Evolutionary conservation across 2,113 vertebrate genomes (phyloP).

Genomic region (Hypocryptadius cinnamomeus): DNA sequence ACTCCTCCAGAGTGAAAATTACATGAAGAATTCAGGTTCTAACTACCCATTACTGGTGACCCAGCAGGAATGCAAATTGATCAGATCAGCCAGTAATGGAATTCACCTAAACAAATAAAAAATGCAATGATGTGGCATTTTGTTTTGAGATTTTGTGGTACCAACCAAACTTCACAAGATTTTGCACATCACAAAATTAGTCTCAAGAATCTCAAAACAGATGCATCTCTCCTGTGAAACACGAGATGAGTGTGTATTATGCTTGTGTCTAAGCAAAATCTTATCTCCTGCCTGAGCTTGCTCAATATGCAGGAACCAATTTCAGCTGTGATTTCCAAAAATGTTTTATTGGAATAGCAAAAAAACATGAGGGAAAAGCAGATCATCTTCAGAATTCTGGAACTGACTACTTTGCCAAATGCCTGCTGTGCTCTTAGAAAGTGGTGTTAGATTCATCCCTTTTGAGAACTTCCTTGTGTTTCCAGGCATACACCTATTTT

Average conservation of each 20-base stretch:
- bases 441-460: background rate
- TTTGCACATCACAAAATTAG: background rate
- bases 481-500: background rate
- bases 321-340: background rate
- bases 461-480: background rate
- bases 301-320: background rate
- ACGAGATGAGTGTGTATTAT: background rate
- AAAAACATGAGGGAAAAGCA: background rate
- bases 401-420: background rate
- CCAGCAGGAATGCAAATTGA: background rate
- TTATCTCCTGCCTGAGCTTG: background rate
- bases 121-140: background rate
- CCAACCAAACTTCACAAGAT: background rate
- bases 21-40: background rate
- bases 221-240: background rate
- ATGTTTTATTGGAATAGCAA: background rate
- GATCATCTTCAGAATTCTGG: background rate
- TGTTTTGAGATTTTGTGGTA: background rate
- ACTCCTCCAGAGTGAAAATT: background rate
- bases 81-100: background rate
- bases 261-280: background rate
- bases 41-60: background rate
- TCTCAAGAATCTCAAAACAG: background rate
- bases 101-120: background rate
- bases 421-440: background rate